Evolutionary conservation across 1,140 invertebrate genomes (phyloP).

Genomic region (Varroa destructor): DNA sequence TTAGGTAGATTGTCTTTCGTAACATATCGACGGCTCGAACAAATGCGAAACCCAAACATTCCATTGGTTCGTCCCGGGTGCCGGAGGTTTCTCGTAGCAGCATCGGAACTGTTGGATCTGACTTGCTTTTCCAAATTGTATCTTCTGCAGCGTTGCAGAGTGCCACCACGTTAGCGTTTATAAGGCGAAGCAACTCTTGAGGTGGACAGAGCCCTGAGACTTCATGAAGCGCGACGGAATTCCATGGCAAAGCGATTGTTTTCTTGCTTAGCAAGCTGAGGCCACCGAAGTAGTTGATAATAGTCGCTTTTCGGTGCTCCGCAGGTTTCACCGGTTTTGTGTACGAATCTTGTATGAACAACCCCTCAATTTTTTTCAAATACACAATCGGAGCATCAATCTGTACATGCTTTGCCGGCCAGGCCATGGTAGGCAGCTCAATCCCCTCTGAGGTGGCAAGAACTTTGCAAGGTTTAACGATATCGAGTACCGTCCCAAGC

Average conservation of each 20-base stretch:
- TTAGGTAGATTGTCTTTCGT: not conserved
- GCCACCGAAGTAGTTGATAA: slow-evolving; percentile 13
- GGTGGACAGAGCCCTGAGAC: not conserved
- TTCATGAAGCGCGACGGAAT: slow-evolving; percentile 1
- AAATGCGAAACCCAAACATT: slow-evolving; percentile 16
- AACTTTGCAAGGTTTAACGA: not conserved
- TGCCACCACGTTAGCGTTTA: slow-evolving; percentile 15
- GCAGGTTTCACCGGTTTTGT: not conserved
- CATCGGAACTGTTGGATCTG: slow-evolving; percentile 1
- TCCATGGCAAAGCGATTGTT: not conserved
- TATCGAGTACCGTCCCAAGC: not conserved
- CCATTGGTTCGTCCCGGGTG: not conserved
- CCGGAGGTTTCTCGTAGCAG: not conserved
- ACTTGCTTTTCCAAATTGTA: not conserved
- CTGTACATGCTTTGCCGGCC: not conserved
- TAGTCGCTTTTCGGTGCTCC: not conserved
- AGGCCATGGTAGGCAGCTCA: not conserved
- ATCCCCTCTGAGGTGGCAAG: not conserved
- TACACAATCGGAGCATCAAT: not conserved
- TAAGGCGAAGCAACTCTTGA: slow-evolving; percentile 4
- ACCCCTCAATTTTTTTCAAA: not conserved
- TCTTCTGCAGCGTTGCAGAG: not conserved
- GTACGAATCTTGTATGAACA: slow-evolving; percentile 11
- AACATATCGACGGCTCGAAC: not conserved
- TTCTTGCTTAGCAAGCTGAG: not conserved